These are phyloP conservation scores for Mesocricetus auratus DNA, from an alignment of 2,113 vertebrate genomes.

Conservation along the genomic window DNA sequence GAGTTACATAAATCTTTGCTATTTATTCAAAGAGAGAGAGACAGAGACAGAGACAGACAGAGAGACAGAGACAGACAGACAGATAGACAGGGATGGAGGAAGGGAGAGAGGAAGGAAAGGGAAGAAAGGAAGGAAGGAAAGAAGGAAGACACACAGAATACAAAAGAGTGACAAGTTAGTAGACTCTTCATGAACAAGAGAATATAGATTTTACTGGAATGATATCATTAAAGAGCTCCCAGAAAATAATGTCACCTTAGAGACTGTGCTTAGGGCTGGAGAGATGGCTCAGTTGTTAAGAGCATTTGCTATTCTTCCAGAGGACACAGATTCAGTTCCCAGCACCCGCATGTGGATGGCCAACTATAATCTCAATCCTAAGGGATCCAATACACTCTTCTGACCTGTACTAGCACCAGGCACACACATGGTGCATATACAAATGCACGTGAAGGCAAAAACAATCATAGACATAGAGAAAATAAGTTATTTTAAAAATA, in stretches of 20 bases:
- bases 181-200: slow-evolving; percentile 11
- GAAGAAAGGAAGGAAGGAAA: not conserved
- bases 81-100: no score
- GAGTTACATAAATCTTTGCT: slow-evolving; percentile 29
- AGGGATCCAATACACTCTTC: not conserved
- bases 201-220: not conserved
- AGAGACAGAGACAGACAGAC: rapidly evolving
- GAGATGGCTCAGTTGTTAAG: not conserved
- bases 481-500: not conserved
- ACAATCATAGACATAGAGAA: not conserved
- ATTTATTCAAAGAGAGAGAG: not conserved
- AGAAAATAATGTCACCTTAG: slow-evolving; percentile 12
- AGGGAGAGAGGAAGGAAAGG: not conserved
- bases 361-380: not conserved
- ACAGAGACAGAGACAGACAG: no score
- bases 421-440: not conserved
- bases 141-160: not conserved
- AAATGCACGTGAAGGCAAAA: not conserved
- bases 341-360: not conserved
- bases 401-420: not conserved
- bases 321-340: not conserved
- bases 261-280: not conserved
- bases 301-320: not conserved
- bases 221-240: not conserved
- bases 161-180: not conserved